These are phyloP conservation scores for Aplodontia rufa DNA, from an alignment of 2,113 vertebrate genomes.

Conservation along the genomic window DNA sequence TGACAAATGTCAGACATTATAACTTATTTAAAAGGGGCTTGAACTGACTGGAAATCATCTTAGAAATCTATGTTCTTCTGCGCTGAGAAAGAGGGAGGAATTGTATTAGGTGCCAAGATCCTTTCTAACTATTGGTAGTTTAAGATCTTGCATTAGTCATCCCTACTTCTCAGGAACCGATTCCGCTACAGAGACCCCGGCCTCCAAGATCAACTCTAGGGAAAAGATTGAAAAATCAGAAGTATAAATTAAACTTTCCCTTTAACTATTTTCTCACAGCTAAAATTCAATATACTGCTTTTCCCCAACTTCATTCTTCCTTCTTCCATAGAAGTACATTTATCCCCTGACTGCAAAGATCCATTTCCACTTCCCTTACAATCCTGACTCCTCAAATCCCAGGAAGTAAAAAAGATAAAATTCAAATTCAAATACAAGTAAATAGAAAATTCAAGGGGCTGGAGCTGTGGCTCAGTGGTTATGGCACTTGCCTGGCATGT, in stretches of 20 bases:
- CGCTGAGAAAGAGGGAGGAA: not conserved
- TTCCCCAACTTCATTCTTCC: not conserved
- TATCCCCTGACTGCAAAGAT: not conserved
- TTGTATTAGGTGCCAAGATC: not conserved
- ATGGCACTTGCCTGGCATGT: too few species aligned
- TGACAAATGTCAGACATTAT: not conserved
- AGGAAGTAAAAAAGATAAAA: not conserved
- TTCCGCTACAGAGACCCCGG: not conserved
- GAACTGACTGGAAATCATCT: not conserved
- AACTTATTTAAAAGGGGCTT: not conserved
- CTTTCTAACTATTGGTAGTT: not conserved
- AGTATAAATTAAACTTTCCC: not conserved
- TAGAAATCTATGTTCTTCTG: not conserved
- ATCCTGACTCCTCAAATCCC: not conserved
- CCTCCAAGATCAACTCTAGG: not conserved
- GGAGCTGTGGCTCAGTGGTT: too few species aligned
- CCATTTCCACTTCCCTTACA: not conserved
- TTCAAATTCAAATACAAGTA: not conserved
- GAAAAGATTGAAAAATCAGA: not conserved
- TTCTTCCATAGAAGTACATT: not conserved
- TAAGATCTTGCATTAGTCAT: not conserved
- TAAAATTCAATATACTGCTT: not conserved
- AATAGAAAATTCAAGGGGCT: not conserved
- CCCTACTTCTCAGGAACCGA: not conserved
- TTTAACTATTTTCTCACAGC: not conserved